A percentile compares a stretch with the other conserved stretches of the same genome.
phyloP scores from a whole-genome alignment of 2,888 invertebrate genomes.

The Ashinkailepas kermadecensis region DNA sequence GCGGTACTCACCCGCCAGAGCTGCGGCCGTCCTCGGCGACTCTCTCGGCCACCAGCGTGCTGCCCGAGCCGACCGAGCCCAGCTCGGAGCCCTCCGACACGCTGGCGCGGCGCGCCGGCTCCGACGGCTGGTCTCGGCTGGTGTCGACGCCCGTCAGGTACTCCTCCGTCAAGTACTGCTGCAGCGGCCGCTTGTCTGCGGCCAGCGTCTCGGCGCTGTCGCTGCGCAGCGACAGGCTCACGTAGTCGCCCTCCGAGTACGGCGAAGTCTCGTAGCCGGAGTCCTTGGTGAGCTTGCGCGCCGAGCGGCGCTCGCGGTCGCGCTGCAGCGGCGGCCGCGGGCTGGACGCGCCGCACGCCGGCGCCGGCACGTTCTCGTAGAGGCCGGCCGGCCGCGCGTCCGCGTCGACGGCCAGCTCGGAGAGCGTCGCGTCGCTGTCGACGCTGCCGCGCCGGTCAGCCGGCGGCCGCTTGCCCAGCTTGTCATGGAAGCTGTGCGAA shows the following conservation, averaged over 20 bases:
- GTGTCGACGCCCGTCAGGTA: constrained; percentile 17
- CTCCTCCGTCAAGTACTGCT: constrained; percentile 18
- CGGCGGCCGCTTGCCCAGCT: constrained; percentile 21
- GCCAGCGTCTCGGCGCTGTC: constrained; percentile 19
- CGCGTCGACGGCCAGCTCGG: constrained; percentile 25
- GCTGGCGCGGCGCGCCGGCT: not conserved
- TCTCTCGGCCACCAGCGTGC: constrained; percentile 11
- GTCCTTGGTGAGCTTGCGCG: constrained; percentile 38
- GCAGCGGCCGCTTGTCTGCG: not conserved
- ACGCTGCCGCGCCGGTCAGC: constrained; percentile 26
- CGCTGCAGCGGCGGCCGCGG: constrained; percentile 22
- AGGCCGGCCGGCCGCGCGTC: not conserved
- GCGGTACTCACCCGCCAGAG: not conserved
- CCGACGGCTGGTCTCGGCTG: not conserved
- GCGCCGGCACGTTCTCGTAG: constrained; percentile 26
- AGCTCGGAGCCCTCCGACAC: constrained; percentile 16
- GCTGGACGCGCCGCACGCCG: not conserved
- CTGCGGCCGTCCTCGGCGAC: not conserved
- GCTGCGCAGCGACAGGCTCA: constrained; percentile 28
- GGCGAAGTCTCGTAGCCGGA: constrained; percentile 38
- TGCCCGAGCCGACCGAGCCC: constrained; percentile 7
- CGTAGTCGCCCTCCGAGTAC: constrained; percentile 31
- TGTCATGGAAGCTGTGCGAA: constrained; percentile 32
- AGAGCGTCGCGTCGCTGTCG: constrained; percentile 27
- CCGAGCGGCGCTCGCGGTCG: constrained; percentile 36